Evolutionary conservation across 2,797 vertebrate genomes (phyloP).

Genomic region (Tenualosa ilisha): DNA sequence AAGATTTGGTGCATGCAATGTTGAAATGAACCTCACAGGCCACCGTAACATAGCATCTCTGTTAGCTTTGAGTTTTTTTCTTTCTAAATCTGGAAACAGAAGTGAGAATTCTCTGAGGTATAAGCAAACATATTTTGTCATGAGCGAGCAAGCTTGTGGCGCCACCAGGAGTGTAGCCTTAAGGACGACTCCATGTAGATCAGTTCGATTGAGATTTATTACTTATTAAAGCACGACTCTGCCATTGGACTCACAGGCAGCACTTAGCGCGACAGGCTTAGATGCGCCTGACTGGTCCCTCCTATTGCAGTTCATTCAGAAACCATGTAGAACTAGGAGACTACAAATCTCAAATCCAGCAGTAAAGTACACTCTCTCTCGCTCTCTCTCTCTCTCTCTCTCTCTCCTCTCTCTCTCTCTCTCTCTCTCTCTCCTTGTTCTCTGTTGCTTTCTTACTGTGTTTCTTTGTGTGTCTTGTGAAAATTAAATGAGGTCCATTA

Average conservation of each 20-base stretch:
- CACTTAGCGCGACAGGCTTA: neutral
- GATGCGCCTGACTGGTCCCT: neutral
- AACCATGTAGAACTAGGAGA: neutral
- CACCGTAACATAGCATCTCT: neutral
- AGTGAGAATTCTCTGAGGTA: neutral
- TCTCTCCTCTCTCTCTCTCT: neutral
- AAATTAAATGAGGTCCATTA: neutral
- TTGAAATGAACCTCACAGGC: conserved; percentile 31
- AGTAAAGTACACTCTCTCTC: neutral
- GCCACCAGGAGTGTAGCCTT: neutral
- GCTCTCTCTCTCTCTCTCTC: neutral
- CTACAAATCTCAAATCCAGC: neutral
- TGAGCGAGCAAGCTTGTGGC: neutral
- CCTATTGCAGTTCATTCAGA: neutral
- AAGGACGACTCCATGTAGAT: neutral
- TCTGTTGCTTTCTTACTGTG: conserved; percentile 16
- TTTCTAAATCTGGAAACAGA: neutral
- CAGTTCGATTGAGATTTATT: neutral
- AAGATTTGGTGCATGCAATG: conserved; percentile 48
- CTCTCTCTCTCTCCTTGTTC: neutral
- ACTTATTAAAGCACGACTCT: neutral
- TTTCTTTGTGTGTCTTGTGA: neutral
- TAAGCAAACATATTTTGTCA: neutral
- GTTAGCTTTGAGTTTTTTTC: neutral
- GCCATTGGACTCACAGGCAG: neutral